Conservation (phyloP, 2,888 invertebrate genomes). For the Drosophila infuscata region DNA sequence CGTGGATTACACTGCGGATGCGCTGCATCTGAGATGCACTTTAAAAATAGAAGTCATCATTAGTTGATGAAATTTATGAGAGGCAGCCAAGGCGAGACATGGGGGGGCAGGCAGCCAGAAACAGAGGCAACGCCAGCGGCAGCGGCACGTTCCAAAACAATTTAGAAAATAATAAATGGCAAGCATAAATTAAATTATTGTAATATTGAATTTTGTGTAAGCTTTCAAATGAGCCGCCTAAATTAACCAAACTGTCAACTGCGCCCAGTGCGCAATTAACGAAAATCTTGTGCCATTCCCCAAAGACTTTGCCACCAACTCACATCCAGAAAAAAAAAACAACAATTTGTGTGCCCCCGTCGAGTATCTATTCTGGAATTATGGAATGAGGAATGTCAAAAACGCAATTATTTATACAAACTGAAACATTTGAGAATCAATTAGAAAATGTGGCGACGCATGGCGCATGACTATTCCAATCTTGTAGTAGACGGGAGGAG, state of each 20-base stretch:
- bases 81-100: constrained; percentile 6
- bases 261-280: constrained; percentile 66
- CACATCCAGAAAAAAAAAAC: background rate
- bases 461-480: constrained; percentile 54
- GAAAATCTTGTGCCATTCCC: constrained; percentile 51
- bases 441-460: constrained; percentile 83
- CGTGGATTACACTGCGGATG: constrained; percentile 62
- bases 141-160: constrained; percentile 83
- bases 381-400: constrained; percentile 79
- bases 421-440: constrained; percentile 83
- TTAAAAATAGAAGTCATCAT: constrained; percentile 65
- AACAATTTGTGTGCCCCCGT: constrained; percentile 9
- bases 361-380: constrained; percentile 43
- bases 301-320: constrained; percentile 10
- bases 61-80: constrained; percentile 68
- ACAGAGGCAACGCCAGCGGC: background rate
- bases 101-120: background rate
- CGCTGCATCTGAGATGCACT: constrained; percentile 25
- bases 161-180: constrained; percentile 83
- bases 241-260: constrained; percentile 62
- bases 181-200: constrained; percentile 83
- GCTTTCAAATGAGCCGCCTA: constrained; percentile 57
- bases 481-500: background rate
- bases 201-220: constrained; percentile 74
- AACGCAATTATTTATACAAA: constrained; percentile 82